Conservation (phyloP, 2,888 invertebrate genomes). For the Heliconius aoede region DNA sequence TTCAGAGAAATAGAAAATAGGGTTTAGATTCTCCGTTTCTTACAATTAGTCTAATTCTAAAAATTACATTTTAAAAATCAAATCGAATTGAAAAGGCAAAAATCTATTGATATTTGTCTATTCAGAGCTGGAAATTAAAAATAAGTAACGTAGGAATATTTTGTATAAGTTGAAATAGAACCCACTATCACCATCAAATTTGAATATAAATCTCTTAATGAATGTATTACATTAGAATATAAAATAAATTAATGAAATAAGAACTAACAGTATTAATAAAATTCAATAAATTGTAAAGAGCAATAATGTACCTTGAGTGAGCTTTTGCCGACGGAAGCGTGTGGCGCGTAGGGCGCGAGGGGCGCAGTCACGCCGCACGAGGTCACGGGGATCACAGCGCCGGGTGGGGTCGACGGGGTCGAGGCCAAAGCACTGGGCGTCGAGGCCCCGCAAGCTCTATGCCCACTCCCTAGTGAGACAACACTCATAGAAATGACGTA, state of each 20-base stretch:
- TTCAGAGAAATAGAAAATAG: no score
- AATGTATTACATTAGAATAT: no score
- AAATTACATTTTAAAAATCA: no score
- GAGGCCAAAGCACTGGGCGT: background rate
- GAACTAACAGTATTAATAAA: background rate
- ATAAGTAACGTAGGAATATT: background rate
- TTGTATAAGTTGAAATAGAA: background rate
- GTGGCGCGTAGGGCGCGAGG: slow-evolving; percentile 53
- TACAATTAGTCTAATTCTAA: no score
- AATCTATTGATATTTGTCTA: no score
- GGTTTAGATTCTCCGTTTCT: no score
- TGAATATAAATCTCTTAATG: no score
- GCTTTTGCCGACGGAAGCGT: slow-evolving; percentile 72
- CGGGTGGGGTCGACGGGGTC: slow-evolving; percentile 1
- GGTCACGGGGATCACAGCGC: background rate
- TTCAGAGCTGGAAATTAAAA: background rate
- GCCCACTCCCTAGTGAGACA: slow-evolving; percentile 22
- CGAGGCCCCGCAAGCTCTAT: slow-evolving; percentile 5
- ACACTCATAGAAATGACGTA: background rate
- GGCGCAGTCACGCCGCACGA: slow-evolving; percentile 61
- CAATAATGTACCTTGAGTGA: slow-evolving; percentile 76
- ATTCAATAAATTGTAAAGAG: slow-evolving; percentile 40
- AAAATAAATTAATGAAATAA: no score
- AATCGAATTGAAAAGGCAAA: no score
- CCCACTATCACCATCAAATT: background rate